These are phyloP conservation scores for Gymnosoma rotundatum DNA, from an alignment of 2,888 invertebrate species.

Conservation along the genomic window DNA sequence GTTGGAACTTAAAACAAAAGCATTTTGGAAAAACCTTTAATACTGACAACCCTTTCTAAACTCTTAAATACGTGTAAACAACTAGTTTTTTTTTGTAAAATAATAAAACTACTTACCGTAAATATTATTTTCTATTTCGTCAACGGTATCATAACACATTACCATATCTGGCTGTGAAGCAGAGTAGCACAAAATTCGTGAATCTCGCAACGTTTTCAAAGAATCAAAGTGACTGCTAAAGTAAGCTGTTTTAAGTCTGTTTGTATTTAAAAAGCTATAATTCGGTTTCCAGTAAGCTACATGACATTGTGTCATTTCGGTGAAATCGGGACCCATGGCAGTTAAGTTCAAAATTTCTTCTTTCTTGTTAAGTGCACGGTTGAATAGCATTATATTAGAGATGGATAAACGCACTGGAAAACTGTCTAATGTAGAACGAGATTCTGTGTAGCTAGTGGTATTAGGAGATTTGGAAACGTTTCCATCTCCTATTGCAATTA, in stretches of 20 bases:
- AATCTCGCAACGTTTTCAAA: slow-evolving; percentile 85
- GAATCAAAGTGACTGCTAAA: slow-evolving; percentile 77
- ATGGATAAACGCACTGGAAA: slow-evolving; percentile 76
- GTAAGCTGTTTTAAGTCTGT: slow-evolving; percentile 75
- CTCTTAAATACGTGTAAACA: too few species aligned
- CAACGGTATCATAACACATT: slow-evolving; percentile 76
- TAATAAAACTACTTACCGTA: slow-evolving; percentile 70
- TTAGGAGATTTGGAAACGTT: slow-evolving; percentile 69
- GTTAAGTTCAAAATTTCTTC: slow-evolving; percentile 78
- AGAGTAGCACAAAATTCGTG: slow-evolving; percentile 85
- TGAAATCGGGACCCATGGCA: slow-evolving; percentile 81
- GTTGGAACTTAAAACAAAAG: too few species aligned
- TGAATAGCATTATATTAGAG: slow-evolving; percentile 81
- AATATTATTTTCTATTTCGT: slow-evolving; percentile 75
- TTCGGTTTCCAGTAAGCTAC: slow-evolving; percentile 81
- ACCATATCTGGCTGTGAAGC: slow-evolving; percentile 85
- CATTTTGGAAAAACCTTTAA: too few species aligned
- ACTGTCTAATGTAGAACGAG: slow-evolving; percentile 77
- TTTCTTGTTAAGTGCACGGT: slow-evolving; percentile 75
- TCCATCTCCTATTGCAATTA: slow-evolving; percentile 79
- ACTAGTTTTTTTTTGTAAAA: too few species aligned
- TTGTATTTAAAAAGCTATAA: slow-evolving; percentile 78
- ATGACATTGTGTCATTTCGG: slow-evolving; percentile 80
- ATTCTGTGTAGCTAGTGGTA: slow-evolving; percentile 73
- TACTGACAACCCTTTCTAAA: too few species aligned